phyloP scores from a whole-genome alignment of 1,140 invertebrate genomes.

The Meteorus sp. region DNA sequence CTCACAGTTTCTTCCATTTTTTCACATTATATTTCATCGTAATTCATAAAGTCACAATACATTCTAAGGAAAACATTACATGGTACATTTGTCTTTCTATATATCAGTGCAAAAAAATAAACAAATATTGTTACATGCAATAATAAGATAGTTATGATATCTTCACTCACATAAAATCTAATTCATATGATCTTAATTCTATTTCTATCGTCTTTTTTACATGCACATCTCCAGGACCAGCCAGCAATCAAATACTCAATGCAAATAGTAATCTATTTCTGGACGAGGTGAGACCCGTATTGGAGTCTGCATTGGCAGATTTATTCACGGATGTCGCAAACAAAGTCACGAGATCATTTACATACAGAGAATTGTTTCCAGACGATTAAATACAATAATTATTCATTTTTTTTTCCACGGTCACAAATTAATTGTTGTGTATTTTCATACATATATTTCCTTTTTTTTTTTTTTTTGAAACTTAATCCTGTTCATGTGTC shows the following conservation, averaged over 20 bases:
- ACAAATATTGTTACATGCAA: too few species aligned
- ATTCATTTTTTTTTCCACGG: neutral
- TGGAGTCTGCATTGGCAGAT: constrained; percentile 65
- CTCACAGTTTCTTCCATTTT: too few species aligned
- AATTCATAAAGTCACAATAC: too few species aligned
- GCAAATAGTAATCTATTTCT: constrained; percentile 66
- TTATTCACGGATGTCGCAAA: constrained; percentile 71
- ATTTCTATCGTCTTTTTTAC: neutral
- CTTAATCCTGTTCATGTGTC: neutral
- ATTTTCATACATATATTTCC: neutral
- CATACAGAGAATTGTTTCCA: constrained; percentile 70
- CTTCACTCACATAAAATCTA: neutral
- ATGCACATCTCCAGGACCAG: constrained; percentile 43
- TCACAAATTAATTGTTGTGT: neutral
- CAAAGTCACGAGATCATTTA: constrained; percentile 69
- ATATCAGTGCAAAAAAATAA: too few species aligned
- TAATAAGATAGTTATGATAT: too few species aligned
- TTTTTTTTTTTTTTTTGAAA: too few species aligned
- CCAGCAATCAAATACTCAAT: constrained; percentile 58
- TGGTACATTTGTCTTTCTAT: too few species aligned
- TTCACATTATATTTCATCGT: too few species aligned
- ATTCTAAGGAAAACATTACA: too few species aligned
- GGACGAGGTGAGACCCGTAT: constrained; percentile 66
- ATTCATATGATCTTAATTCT: neutral
- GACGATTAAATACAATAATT: constrained; percentile 41